Evolutionary conservation across 1,140 invertebrate genomes (phyloP).

Genomic region (Conopomorpha cramerella): DNA sequence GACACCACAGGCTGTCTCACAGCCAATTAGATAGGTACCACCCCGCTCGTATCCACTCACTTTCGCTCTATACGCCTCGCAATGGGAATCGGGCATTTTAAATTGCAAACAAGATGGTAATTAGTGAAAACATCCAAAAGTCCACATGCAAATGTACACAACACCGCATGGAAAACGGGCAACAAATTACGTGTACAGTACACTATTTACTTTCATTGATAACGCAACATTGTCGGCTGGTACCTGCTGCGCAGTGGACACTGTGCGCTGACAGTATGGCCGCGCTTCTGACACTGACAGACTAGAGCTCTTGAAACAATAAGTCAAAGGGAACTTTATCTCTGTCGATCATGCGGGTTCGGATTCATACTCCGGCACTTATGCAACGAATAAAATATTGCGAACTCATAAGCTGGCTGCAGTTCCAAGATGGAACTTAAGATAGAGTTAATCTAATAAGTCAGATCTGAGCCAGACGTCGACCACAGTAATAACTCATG

Average conservation of each 20-base stretch:
- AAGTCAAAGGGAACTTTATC: too few species aligned
- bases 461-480: slow-evolving; percentile 51
- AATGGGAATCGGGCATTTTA: slow-evolving; percentile 25
- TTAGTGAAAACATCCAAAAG: slow-evolving; percentile 54
- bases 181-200: slow-evolving; percentile 51
- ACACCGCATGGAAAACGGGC: slow-evolving; percentile 51
- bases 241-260: too few species aligned
- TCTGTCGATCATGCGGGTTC: slow-evolving; percentile 31
- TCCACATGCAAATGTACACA: slow-evolving; percentile 39
- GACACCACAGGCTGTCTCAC: too few species aligned
- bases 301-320: slow-evolving; percentile 14
- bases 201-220: slow-evolving; percentile 53
- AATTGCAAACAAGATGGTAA: slow-evolving; percentile 59
- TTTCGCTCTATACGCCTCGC: slow-evolving; percentile 23
- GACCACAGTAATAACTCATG: slow-evolving; percentile 47
- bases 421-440: slow-evolving; percentile 34
- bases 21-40: slow-evolving; percentile 31
- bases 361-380: slow-evolving; percentile 20
- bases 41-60: slow-evolving; percentile 22
- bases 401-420: slow-evolving; percentile 36
- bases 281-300: slow-evolving; percentile 2
- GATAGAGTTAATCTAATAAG: slow-evolving; percentile 58
- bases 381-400: slow-evolving; percentile 52
- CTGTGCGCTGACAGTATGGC: too few species aligned
- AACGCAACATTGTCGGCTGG: too few species aligned